phyloP scores from a whole-genome alignment of 1,140 invertebrate species.

The Eurosta solidaginis region DNA sequence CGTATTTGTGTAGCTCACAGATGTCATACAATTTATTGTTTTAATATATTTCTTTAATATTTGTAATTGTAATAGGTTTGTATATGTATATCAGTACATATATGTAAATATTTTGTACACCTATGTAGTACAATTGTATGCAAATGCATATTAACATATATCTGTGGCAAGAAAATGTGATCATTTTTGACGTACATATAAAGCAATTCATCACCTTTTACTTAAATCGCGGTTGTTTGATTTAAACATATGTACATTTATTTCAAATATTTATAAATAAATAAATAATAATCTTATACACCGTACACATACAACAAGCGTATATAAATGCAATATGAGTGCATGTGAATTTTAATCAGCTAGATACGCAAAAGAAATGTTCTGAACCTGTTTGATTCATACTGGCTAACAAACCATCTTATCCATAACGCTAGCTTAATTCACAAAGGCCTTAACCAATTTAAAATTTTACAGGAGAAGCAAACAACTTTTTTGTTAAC shows the following conservation, averaged over 20 bases:
- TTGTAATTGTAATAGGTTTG: background rate
- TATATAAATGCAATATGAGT: background rate
- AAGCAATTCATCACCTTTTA: too few relatives aligned
- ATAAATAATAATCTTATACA: background rate
- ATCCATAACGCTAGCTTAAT: too few relatives aligned
- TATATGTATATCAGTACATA: background rate
- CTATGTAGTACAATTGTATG: background rate
- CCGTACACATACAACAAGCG: background rate
- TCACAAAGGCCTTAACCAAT: too few relatives aligned
- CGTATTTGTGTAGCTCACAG: background rate
- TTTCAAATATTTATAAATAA: slow-evolving; percentile 3
- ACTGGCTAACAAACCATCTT: too few relatives aligned
- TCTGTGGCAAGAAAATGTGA: too few relatives aligned
- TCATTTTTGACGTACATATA: too few relatives aligned
- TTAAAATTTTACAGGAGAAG: too few relatives aligned
- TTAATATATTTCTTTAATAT: too few relatives aligned
- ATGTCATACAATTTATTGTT: background rate
- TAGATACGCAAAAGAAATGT: too few relatives aligned
- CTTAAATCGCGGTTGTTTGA: too few relatives aligned
- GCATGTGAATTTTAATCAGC: background rate
- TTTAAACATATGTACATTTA: background rate
- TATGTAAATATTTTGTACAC: background rate
- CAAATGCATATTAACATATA: background rate
- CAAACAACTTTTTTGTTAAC: too few relatives aligned
- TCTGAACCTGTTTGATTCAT: too few relatives aligned